Evolutionary conservation across 2,113 vertebrate species (phyloP), one percentile per base, ranked within the genome.

Genomic region (Chelonoidis abingdonii): DNA sequence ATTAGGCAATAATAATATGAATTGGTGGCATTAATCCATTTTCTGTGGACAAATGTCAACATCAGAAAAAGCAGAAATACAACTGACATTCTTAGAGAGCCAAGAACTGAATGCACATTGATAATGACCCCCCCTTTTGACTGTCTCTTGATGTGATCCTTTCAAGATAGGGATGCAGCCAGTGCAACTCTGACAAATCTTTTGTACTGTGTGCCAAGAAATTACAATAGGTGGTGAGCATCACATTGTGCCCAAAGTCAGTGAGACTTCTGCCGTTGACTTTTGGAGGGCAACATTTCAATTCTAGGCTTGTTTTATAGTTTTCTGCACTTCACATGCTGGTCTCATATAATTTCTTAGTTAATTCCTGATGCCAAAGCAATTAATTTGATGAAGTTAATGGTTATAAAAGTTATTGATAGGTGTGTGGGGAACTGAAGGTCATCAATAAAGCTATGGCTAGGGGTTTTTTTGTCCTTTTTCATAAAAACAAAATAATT

Each of bases 211-310:
- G 11, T 62, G 57, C 57, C 65, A 69, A 69, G 35, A 69, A 69
- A 69, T 69, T 69, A 69, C 65, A 69, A 38, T 38, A 69, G 65
- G 8, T 38, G 8, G 7, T 21, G 16, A 38, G 65, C 65, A 38
- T n/a, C 16, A 38, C 35, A 69, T 38, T 6, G 57, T 49, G 50
- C 41, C 35, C 50, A 19, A 11, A 17, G 80, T 27, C 35, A 31
- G 41, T n/a, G 52, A 27, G 52, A 69, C 57, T 85, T 29, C 44
- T 47, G 25, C 10, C 80, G 5, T 52, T 41, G 12, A 25, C 29
- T 79, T 1, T 44, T 41, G 21, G 19, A 38, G 27, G 57, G 52
- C 25, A 44, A 27, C 0, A 0, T 27, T 69, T 8, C 44, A 7
- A 47, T 83, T 2, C 80, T 80, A 44, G 31, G 54, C 52, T 27